Percentiles rank a stretch among this genome's conserved stretches.
These are phyloP conservation scores for Benitochromis conjunctus DNA, from an alignment of 2,113 vertebrate genomes.

Conservation along the genomic window DNA sequence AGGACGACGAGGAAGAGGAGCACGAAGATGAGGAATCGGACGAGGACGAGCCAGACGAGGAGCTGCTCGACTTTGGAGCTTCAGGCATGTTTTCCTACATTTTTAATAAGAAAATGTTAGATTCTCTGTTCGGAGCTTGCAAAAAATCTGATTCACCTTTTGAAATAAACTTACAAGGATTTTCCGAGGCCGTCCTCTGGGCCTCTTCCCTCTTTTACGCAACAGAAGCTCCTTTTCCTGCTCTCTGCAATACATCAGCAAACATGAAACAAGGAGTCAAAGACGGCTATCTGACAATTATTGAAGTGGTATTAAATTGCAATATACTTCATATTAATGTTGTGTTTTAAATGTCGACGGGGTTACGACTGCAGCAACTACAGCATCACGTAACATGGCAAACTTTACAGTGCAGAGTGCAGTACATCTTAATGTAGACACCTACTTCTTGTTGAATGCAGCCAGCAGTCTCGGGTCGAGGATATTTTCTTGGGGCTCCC, in stretches of 20 bases:
- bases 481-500: conserved; percentile 99
- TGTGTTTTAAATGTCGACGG: background rate
- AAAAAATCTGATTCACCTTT: fast-evolving
- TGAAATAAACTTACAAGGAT: conserved; percentile 71
- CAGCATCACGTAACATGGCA: background rate
- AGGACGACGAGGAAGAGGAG: conserved; percentile 80
- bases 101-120: background rate
- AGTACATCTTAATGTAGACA: background rate
- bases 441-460: conserved; percentile 96
- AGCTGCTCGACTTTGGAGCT: conserved; percentile 77
- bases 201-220: conserved; percentile 87
- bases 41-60: conserved; percentile 68
- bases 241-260: conserved; percentile 71
- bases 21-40: conserved; percentile 83
- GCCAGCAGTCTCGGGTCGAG: conserved; percentile 91
- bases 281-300: background rate
- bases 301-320: background rate
- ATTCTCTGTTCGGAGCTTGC: fast-evolving
- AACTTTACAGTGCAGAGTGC: background rate
- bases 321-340: fast-evolving
- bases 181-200: conserved; percentile 90
- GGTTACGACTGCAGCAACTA: background rate
- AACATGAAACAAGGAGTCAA: background rate
- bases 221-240: conserved; percentile 90
- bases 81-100: conserved; percentile 78